phyloP scores from a whole-genome alignment of 1,140 invertebrate genomes.

The Tetragonula clypearis region DNA sequence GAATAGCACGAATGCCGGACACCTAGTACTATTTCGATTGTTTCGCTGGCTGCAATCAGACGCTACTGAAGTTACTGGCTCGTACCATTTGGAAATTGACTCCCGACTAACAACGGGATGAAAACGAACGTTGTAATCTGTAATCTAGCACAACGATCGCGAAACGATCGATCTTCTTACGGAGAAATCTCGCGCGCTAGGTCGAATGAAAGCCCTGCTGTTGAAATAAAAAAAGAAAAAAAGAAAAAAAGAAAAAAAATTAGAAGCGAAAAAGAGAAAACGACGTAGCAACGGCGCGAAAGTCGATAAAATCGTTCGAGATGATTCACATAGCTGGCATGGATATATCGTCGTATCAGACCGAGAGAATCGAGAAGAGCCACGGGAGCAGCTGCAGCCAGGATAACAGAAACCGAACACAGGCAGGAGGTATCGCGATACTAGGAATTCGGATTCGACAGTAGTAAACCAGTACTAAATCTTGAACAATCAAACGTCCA shows the following conservation, averaged over 20 bases:
- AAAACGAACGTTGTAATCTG: too few species aligned
- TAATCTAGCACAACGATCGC: not conserved
- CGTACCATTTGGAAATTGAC: not conserved
- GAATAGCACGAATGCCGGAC: conserved; percentile 54
- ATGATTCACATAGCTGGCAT: not conserved
- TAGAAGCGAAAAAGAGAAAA: too few species aligned
- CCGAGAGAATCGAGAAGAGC: not conserved
- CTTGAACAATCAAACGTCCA: conserved; percentile 74
- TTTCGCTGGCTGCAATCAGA: not conserved
- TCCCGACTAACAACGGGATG: not conserved
- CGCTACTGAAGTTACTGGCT: not conserved
- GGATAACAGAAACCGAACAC: conserved; percentile 39
- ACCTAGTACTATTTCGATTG: conserved; percentile 18
- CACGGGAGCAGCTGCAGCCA: not conserved
- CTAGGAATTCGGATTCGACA: conserved; percentile 70
- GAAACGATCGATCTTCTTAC: not conserved
- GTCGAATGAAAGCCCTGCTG: too few species aligned
- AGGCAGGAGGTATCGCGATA: conserved; percentile 51
- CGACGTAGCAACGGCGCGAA: not conserved
- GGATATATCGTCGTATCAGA: not conserved
- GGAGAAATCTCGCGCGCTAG: not conserved
- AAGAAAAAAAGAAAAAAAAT: not conserved
- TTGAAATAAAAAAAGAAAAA: not conserved
- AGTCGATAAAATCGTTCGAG: not conserved
- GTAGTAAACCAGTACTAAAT: conserved; percentile 73